Percentiles rank a stretch among this genome's conserved stretches.
These are phyloP conservation scores for Sphaerophoria taeniata DNA, from an alignment of 2,888 invertebrate genomes.

Conservation along the genomic window DNA sequence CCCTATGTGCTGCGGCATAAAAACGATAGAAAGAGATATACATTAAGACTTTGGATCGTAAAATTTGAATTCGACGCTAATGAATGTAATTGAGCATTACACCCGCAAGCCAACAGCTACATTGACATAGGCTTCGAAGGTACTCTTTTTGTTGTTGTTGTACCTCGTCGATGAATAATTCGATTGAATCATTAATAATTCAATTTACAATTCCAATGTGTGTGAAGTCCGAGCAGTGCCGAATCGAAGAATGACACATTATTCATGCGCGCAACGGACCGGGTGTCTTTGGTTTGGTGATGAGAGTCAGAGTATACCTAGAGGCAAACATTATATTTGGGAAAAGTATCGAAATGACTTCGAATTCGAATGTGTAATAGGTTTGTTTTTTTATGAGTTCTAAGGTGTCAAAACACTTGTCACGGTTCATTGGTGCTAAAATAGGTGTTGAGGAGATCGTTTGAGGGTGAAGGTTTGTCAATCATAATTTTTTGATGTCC, in stretches of 20 bases:
- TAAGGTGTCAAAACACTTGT: constrained; percentile 35
- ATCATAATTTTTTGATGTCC: too few relatives aligned
- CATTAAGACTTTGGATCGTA: constrained; percentile 63
- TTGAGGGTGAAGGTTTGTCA: not conserved
- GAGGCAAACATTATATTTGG: not conserved
- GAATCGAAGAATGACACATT: constrained; percentile 53
- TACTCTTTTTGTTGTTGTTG: constrained; percentile 34
- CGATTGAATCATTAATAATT: constrained; percentile 73
- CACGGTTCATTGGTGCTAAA: constrained; percentile 13
- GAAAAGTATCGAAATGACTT: constrained; percentile 41
- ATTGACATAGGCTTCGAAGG: not conserved
- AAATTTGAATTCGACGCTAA: constrained; percentile 71
- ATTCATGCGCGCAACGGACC: constrained; percentile 45
- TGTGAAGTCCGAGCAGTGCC: constrained; percentile 41
- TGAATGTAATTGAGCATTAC: constrained; percentile 69
- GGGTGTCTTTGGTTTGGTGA: constrained; percentile 8
- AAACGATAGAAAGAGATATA: constrained; percentile 35
- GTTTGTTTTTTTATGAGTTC: constrained; percentile 27
- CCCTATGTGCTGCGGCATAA: constrained; percentile 22
- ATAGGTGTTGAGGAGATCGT: not conserved
- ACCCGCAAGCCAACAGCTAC: not conserved
- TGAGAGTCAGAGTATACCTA: not conserved
- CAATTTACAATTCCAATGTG: constrained; percentile 55
- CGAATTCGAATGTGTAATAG: constrained; percentile 35
- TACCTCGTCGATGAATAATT: constrained; percentile 42